Evolutionary conservation across 2,797 vertebrate species (phyloP), one percentile per base, ranked within the genome.

Genomic region (Sebastes vulpes): DNA sequence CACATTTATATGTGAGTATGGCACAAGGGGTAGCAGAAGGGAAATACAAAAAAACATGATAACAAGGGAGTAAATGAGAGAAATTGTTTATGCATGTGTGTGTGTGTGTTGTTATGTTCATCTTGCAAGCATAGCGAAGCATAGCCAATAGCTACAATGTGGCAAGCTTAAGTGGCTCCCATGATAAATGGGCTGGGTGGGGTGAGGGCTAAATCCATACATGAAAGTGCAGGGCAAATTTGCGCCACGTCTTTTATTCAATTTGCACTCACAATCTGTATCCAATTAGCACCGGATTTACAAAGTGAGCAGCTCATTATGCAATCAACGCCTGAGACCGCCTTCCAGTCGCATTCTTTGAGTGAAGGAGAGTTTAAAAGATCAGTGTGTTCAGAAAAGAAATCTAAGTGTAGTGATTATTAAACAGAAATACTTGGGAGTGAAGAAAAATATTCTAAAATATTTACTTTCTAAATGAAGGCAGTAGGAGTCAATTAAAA

Each of bases 201-300:
- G n/a, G 32, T 28, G 18, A 65, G 18, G 63, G 50, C 38, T 61
- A 59, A 70, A 83, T 78, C 64, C 38, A 75, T 72, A 79, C 50
- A 56, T 70, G 12, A 74, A 65, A 63, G 67, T 58, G 58, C 52
- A 69, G 9, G 50, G 46, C n/a, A 75, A 42, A 79, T 67, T 42
- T 68, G 65, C 11, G 1, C 28, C 46, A 29, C 21, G 2, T 35
- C 32, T 79, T 81, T 83, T 32, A 82, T 82, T 79, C 57, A 81
- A 81, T 85, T 82, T 83, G 29, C 54, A 35, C 21, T 23, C 12
- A 59, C 65, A 76, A 77, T 79, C 58, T 75, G 61, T 50, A 75
- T 69, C 26, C 58, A 84, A 75, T 87, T 79, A 83, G 29, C 57
- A 56, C 28, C 61, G 75, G 66, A 79, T 87, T 79, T 73, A 71